Evolutionary conservation across 1,140 invertebrate genomes (phyloP).

Genomic region (Phymorhynchus buccinoides): DNA sequence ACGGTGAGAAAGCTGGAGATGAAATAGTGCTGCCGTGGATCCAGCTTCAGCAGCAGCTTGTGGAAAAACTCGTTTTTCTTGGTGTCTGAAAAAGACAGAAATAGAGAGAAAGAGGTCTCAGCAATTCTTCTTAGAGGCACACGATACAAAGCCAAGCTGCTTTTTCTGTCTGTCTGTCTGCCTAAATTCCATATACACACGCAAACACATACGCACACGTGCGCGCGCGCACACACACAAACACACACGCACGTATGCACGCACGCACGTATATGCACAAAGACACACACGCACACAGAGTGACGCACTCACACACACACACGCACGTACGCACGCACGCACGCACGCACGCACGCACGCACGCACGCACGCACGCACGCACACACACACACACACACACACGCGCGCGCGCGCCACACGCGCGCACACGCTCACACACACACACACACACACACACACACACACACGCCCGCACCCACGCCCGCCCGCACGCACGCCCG

Average conservation of each 20-base stretch:
- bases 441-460: background rate
- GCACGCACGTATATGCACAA: background rate
- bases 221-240: background rate
- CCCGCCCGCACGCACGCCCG: background rate
- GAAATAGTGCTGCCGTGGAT: constrained; percentile 68
- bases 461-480: background rate
- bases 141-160: too few relatives aligned
- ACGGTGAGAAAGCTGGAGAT: constrained; percentile 67
- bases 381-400: too few relatives aligned
- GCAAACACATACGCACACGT: background rate
- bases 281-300: background rate
- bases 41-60: constrained; percentile 66
- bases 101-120: background rate
- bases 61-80: constrained; percentile 70
- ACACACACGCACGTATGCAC: background rate
- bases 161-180: too few relatives aligned
- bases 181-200: background rate
- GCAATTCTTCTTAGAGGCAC: background rate
- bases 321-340: background rate
- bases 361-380: too few relatives aligned
- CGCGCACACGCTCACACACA: too few relatives aligned
- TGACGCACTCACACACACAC: background rate
- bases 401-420: too few relatives aligned
- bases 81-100: constrained; percentile 58
- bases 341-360: background rate